Evolutionary conservation across 2,797 vertebrate species (phyloP).

Genomic region (Peromyscus aztecus): DNA sequence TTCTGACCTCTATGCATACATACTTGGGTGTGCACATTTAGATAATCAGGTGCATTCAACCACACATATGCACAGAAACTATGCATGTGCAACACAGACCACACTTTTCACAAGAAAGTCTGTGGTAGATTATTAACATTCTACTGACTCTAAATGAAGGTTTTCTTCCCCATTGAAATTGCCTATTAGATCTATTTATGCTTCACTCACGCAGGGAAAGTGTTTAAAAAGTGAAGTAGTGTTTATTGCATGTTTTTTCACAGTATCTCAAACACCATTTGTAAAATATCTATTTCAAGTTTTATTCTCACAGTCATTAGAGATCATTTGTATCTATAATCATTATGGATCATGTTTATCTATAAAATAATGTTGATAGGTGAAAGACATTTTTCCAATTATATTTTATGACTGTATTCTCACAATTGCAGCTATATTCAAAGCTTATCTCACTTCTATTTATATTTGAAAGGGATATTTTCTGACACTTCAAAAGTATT

Average conservation of each 20-base stretch:
- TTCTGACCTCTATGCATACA: not conserved
- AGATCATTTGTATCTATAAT: not conserved
- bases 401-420: not conserved
- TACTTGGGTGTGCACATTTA: not conserved
- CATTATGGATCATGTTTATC: not conserved
- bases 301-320: not conserved
- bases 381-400: not conserved
- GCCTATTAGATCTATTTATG: not conserved
- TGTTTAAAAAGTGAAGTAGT: not conserved
- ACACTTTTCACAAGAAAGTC: not conserved
- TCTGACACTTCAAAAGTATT: not conserved
- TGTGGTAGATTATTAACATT: not conserved
- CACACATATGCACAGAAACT: not conserved
- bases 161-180: not conserved
- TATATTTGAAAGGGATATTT: constrained; percentile 20
- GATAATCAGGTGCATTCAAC: not conserved
- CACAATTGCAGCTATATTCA: not conserved
- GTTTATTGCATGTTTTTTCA: not conserved
- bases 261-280: not conserved
- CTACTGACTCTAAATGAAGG: not conserved
- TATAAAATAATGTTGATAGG: not conserved
- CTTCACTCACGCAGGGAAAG: not conserved
- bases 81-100: not conserved
- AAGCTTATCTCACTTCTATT: not conserved
- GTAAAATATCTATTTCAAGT: not conserved